Evolutionary conservation across 1,140 invertebrate genomes (phyloP).

Genomic region (Colletes gigas): DNA sequence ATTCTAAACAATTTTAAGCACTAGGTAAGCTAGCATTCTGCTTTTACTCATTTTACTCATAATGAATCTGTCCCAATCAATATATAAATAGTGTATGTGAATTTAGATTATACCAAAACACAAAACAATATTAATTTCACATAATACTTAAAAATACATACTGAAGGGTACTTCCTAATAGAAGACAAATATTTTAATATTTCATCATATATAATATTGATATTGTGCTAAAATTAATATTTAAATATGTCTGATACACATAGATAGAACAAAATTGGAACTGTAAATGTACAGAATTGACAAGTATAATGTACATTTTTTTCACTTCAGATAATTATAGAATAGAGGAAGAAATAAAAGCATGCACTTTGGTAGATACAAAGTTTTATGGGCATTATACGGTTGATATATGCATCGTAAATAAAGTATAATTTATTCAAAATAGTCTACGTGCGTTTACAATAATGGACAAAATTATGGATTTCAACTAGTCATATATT

Average conservation of each 20-base stretch:
- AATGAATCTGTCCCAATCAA: constrained; percentile 9
- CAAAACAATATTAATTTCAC: constrained; percentile 3
- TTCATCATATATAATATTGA: neutral
- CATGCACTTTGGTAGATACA: neutral
- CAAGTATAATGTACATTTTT: neutral
- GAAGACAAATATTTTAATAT: neutral
- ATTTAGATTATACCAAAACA: constrained; percentile 5
- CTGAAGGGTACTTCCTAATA: neutral
- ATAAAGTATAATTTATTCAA: neutral
- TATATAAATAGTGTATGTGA: constrained; percentile 31
- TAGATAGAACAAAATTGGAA: neutral
- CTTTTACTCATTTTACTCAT: constrained; percentile 20
- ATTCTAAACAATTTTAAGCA: constrained; percentile 29
- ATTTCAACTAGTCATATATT: constrained; percentile 4
- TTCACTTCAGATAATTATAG: neutral
- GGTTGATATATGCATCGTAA: neutral
- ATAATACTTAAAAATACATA: neutral
- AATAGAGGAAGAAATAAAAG: neutral
- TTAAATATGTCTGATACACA: neutral
- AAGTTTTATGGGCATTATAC: neutral
- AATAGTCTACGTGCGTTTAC: too few relatives aligned
- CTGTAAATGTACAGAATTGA: neutral
- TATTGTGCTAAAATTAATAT: neutral
- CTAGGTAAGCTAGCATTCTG: constrained; percentile 48
- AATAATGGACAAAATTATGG: neutral